A percentile compares a stretch with the other conserved stretches of the same genome.
These are phyloP conservation scores for Acrocera orbiculus DNA, from an alignment of 2,888 invertebrate genomes.

Conservation along the genomic window DNA sequence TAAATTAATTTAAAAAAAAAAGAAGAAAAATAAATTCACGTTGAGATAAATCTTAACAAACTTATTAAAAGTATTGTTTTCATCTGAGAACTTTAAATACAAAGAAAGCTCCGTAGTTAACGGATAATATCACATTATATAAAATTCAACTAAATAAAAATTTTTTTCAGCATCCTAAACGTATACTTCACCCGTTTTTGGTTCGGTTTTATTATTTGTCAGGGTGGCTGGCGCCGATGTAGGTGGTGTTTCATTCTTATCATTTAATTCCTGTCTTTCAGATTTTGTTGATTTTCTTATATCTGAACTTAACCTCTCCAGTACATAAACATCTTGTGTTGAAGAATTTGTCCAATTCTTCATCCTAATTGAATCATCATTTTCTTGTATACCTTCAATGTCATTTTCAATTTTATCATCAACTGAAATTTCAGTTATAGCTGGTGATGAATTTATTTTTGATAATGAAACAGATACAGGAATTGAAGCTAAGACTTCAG, in stretches of 20 bases:
- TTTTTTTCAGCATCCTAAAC: slow-evolving; percentile 20
- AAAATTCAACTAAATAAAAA: no score
- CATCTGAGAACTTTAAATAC: neutral
- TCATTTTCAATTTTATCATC: slow-evolving; percentile 1
- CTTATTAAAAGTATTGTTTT: no score
- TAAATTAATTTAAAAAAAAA: no score
- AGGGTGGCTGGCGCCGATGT: slow-evolving; percentile 27
- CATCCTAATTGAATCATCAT: no score
- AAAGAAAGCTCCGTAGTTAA: no score
- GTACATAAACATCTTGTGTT: no score
- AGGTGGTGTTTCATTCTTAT: neutral
- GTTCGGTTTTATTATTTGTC: slow-evolving; percentile 25
- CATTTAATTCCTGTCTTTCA: neutral
- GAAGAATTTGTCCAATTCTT: no score
- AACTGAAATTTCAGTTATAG: slow-evolving; percentile 18
- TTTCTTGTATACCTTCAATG: no score
- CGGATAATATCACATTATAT: no score
- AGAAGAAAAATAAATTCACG: no score
- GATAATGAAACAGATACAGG: slow-evolving; percentile 25
- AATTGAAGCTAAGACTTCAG: slow-evolving; percentile 21
- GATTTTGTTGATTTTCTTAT: neutral
- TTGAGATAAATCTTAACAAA: no score
- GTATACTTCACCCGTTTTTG: slow-evolving; percentile 29
- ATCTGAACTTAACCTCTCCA: no score
- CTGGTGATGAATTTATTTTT: slow-evolving; percentile 15